Base-by-base conservation (phyloP, 2,113 vertebrate species). In the Melanostigma gelatinosum region DNA sequence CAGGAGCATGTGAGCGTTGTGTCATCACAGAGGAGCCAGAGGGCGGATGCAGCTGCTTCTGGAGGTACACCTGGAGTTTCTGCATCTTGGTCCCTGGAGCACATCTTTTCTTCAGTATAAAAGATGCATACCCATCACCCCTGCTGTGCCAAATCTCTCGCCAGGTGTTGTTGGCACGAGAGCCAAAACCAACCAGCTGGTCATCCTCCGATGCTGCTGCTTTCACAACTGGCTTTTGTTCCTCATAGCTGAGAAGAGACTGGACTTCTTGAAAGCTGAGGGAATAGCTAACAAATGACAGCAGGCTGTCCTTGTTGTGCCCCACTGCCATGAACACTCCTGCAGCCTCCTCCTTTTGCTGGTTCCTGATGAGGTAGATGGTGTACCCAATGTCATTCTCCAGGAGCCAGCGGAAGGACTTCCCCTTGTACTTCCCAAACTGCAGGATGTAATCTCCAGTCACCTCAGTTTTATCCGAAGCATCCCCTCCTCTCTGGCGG, bases 331-430 rank as follows among this genome's bases (percentile, higher is more conserved):
- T 62, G 60, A 62, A 62, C 13, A 62, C 16, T 62, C 60, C 32
- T 62, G 60, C 60, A 62, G 60, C 60, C 29, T 62, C 32, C 24
- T 62, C 60, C 60, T 62, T 62, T 10, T 36, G 32, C 34, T 62
- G 16, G 60, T 22, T 10, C 50, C 7, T 54, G 50, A 54, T 54
- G 1, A n/a, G 50, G 50, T 54, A 54, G 18, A 62, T 63, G 18
- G 34, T 38, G 11, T 63, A 38, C 34, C 61, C 34, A 5, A 38
- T 63, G 20, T 63, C 46, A 48, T 48, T 48, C 46, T 63, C 61
- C 16, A 63, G 34, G 34, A 63, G 61, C 61, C 34, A 63, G 34
- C 20, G 52, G 52, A 55, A 55, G 52, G 52, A 55, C 52, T 55
- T 55, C 8, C 52, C 52, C 52, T 55, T 55, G 4, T 55, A 55